Base-by-base conservation (phyloP, 2,888 invertebrate genomes). In the Apoda limacodes region DNA sequence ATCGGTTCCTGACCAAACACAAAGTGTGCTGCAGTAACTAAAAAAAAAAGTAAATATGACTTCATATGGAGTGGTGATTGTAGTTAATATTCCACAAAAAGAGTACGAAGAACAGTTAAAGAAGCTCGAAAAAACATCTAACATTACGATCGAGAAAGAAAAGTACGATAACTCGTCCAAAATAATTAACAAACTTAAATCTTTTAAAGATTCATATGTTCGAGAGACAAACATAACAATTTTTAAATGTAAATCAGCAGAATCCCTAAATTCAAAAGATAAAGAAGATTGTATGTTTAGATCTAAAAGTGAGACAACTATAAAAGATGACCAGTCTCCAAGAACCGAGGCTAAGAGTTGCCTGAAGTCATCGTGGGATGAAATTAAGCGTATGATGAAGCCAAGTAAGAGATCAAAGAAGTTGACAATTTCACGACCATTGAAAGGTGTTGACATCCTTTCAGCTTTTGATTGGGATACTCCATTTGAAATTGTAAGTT, bases 21-120 rank as follows among this genome's bases (percentile, higher is more conserved):
- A n/a, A n/a, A n/a, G n/a, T n/a, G n/a, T n/a, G n/a, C n/a, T n/a
- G n/a, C n/a, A n/a, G n/a, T 21, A 9, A 13, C 7, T 13, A 4
- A 4, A 13, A 28, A 4, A 25, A 21, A 7, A 13, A 28, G 7
- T n/a, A 6, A 20, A 19, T 9, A 10, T n/a, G n/a, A 13, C 20
- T 29, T 84, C 84, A 83, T 64, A 84, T 6, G 84, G 84, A 17
- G 82, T 83, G n/a, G 54, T 85, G 22, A 83, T 86, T 42, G 69
- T 85, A 17, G 74, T 86, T 9, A 82, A 75, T 40, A 74, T 86
- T 11, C 86, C 85, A 4, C 76, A 75, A 13, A 80, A 74, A 33
- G 68, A 65, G 31, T 60, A 82, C 42, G 85, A 86, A 55, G 52
- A 58, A 22, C 55, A 56, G 35, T 40, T 63, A 33, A 52, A 48